Evolutionary conservation across 2,113 vertebrate species (phyloP), one percentile per base, ranked within the genome.

Genomic region (Gymnarchus niloticus): DNA sequence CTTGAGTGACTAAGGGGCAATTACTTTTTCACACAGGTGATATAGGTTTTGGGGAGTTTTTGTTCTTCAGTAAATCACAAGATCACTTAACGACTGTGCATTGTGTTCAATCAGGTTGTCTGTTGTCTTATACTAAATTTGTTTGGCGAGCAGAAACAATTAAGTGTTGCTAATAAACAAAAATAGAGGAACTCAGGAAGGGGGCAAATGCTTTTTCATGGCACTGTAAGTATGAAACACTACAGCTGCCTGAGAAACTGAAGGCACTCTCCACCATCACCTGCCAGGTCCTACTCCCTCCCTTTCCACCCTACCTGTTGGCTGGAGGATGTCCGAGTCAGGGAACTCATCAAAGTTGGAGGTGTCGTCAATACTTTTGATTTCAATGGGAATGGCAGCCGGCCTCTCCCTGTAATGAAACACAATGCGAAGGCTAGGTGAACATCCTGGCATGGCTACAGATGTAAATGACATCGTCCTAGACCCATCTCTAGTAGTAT

Each of bases 291-390:
- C 61, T 69, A 3, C 28, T 37, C 37, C 28, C 23, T 19, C 65
- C 28, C 65, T 37, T 61, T 10, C 57, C 14, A 61, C 49, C 7
- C 19, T 94, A 99, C 98, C 93, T 94, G 96, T 93, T 84, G 98
- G 97, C 52, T 98, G 97, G 86, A 99, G 96, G 89, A 99, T 99
- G 89, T 99, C 98, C 0, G 98, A 99, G 41, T 99, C 98, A 2
- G 98, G 98, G 92, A 99, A 99, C 83, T 99, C 98, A 84, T 99
- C 98, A 0, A 99, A 99, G 94, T 99, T 98, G 37, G 98, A 99
- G 41, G 98, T 99, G 94, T 99, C 98, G 48, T 99, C 98, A 44
- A 99, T 99, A 93, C 98, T 99, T 93, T 98, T 99, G 92, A 99
- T 99, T 91, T 99, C 98, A 86, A 98, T 99, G 7, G 97, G 95